These are phyloP conservation scores for Micrastur ruficollis DNA, from an alignment of 2,797 vertebrate genomes.

Conservation along the genomic window DNA sequence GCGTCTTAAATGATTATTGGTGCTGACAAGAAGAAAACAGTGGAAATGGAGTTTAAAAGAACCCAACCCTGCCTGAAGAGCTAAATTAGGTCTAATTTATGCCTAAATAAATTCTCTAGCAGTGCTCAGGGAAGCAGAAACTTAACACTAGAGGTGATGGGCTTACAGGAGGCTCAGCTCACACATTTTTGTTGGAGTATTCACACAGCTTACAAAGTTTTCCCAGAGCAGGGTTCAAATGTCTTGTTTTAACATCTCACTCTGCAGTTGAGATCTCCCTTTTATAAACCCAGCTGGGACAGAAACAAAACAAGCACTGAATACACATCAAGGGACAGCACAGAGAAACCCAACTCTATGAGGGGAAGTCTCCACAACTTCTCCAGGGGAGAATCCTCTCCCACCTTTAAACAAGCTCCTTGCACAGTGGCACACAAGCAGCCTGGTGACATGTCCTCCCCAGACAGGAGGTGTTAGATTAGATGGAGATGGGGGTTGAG, in stretches of 20 bases:
- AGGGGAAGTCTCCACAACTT: background rate
- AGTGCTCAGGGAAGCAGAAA: background rate
- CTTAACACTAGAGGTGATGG: background rate
- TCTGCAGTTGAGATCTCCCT: background rate
- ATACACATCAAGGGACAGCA: background rate
- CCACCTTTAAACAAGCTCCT: background rate
- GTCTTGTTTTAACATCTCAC: background rate
- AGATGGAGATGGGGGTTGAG: background rate
- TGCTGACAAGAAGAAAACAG: background rate
- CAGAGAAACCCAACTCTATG: background rate
- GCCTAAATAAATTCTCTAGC: background rate
- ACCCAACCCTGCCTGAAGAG: background rate
- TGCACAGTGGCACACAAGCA: background rate
- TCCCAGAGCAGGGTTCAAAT: background rate
- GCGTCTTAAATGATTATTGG: background rate
- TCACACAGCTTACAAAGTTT: background rate
- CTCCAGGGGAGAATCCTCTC: background rate
- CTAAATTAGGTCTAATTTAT: background rate
- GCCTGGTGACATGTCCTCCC: accelerated
- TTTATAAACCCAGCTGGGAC: background rate
- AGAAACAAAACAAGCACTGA: background rate
- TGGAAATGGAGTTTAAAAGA: background rate
- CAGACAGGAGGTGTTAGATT: background rate
- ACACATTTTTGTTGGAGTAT: accelerated
- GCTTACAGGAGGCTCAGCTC: background rate